These are phyloP conservation scores for Pomacea canaliculata DNA, from an alignment of 2,888 invertebrate species.

Conservation along the genomic window DNA sequence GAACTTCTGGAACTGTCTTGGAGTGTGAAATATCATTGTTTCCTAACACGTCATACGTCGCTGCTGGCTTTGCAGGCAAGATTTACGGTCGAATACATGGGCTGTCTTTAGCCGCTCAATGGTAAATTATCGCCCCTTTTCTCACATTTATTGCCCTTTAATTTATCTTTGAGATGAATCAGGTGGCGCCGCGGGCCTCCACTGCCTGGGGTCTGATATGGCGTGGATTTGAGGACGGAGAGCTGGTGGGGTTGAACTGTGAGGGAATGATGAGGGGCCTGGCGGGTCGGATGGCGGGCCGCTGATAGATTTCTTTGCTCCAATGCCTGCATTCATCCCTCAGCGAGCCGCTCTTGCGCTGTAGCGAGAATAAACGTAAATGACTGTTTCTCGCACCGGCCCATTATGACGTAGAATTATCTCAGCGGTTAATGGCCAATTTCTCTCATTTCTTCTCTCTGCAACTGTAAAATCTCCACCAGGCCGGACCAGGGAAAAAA, in stretches of 20 bases:
- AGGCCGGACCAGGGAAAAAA: conserved; percentile 25
- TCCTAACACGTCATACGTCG: conserved; percentile 12
- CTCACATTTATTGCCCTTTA: conserved; percentile 39
- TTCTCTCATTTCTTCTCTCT: conserved; percentile 37
- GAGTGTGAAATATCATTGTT: conserved; percentile 41
- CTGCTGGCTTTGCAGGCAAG: too few species aligned
- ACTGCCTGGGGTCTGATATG: conserved; percentile 19
- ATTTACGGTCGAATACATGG: conserved; percentile 1
- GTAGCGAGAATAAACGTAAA: conserved; percentile 23
- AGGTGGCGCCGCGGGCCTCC: conserved; percentile 7
- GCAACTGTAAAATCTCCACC: conserved; percentile 33
- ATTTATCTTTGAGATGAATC: conserved; percentile 35
- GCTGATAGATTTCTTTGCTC: conserved; percentile 35
- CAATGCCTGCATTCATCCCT: conserved; percentile 26
- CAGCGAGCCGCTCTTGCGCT: conserved; percentile 6
- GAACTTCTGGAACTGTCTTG: conserved; percentile 24
- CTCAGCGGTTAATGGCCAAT: conserved; percentile 36
- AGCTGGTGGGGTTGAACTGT: conserved; percentile 18
- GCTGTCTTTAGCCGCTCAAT: conserved; percentile 36
- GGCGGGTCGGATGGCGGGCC: conserved; percentile 1
- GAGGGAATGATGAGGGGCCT: conserved; percentile 1
- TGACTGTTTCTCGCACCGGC: conserved; percentile 26
- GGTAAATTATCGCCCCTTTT: conserved; percentile 39
- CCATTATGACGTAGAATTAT: conserved; percentile 37
- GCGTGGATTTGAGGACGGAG: conserved; percentile 29